Percentiles rank a stretch among this genome's conserved stretches.
Conservation (phyloP, 2,113 vertebrate species). For the Indicator indicator region DNA sequence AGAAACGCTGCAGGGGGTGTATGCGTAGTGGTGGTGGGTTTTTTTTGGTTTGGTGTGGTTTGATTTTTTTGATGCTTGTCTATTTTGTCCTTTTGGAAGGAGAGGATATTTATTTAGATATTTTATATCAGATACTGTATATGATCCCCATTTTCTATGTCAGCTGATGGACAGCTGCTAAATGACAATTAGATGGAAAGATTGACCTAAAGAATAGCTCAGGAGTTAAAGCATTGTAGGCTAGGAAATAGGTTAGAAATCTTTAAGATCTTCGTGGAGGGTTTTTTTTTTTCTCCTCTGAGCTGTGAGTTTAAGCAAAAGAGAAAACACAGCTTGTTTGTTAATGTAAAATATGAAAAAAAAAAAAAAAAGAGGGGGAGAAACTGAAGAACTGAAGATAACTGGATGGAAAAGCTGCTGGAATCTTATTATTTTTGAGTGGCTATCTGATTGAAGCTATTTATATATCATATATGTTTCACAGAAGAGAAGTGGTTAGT, state of each 20-base stretch:
- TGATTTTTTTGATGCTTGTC: not conserved
- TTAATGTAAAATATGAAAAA: not conserved
- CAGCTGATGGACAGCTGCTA: not conserved
- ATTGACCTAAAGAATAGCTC: not conserved
- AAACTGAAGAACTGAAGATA: constrained; percentile 12
- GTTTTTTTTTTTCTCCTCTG: not conserved
- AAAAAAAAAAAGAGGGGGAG: not conserved
- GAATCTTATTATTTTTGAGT: constrained; percentile 40
- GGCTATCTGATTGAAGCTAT: constrained; percentile 9
- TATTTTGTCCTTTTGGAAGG: not conserved
- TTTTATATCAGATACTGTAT: not conserved
- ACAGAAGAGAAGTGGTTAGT: not conserved
- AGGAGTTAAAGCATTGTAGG: not conserved
- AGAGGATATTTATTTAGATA: not conserved
- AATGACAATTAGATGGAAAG: not conserved
- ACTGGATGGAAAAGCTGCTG: constrained; percentile 19
- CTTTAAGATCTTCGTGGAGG: not conserved
- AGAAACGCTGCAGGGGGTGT: not conserved
- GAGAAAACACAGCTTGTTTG: not conserved
- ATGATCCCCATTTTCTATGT: not conserved
- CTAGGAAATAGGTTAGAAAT: not conserved
- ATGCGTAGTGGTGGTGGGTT: too few species aligned
- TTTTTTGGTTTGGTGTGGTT: too few species aligned
- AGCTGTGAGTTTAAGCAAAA: not conserved
- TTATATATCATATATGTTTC: not conserved